A percentile compares a stretch with the other conserved stretches of the same genome.
Evolutionary conservation across 2,797 vertebrate species (phyloP).

Genomic region (Melanotaenia maccullochi): DNA sequence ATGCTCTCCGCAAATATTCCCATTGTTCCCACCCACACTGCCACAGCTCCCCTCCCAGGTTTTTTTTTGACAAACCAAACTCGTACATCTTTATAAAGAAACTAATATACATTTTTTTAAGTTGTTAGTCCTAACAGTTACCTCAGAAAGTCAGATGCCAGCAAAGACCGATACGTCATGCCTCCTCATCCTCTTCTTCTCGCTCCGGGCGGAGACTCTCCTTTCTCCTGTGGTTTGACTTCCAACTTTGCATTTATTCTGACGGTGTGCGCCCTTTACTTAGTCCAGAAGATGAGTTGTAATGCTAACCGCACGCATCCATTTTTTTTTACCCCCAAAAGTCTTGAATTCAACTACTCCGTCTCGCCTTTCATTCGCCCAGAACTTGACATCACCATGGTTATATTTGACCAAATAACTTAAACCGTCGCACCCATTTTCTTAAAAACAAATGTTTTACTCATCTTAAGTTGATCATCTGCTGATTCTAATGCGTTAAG

Average conservation of each 20-base stretch:
- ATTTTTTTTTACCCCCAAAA: constrained; percentile 37
- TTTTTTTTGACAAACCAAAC: constrained; percentile 32
- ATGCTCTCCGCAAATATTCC: constrained; percentile 53
- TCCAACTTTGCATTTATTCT: constrained; percentile 65
- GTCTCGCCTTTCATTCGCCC: constrained; percentile 27
- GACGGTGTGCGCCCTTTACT: constrained; percentile 18
- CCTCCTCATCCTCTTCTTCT: constrained; percentile 45
- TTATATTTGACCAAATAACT: constrained; percentile 48
- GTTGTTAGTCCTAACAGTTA: constrained; percentile 23
- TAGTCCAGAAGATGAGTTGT: constrained; percentile 5
- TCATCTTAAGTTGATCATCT: constrained; percentile 3
- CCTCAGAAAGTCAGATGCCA: constrained; percentile 53
- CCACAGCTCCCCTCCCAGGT: constrained; percentile 39
- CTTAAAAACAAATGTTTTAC: neutral
- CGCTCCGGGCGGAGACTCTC: constrained; percentile 59
- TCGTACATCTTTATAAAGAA: constrained; percentile 1
- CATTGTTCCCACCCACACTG: constrained; percentile 69
- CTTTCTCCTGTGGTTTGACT: constrained; percentile 49
- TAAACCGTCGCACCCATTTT: constrained; percentile 33
- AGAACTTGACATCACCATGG: constrained; percentile 55
- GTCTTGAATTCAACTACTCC: constrained; percentile 41
- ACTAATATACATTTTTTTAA: neutral
- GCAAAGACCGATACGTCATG: constrained; percentile 35
- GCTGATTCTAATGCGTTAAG: neutral
- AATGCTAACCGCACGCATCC: constrained; percentile 33